These are phyloP conservation scores for Coleophora deauratella DNA, from an alignment of 2,888 invertebrate genomes.

Conservation along the genomic window DNA sequence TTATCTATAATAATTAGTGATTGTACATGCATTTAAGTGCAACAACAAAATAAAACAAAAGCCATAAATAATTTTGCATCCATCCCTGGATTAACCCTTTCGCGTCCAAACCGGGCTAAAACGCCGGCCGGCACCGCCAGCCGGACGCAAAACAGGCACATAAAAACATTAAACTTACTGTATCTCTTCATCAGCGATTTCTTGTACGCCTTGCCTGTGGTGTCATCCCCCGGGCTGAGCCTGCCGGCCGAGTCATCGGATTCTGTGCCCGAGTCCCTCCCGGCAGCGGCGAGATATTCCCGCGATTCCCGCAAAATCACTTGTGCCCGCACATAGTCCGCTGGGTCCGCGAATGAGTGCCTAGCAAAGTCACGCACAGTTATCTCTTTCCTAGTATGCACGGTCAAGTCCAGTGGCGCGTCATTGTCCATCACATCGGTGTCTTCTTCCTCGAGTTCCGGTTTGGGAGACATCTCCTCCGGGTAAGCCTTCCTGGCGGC, in stretches of 20 bases:
- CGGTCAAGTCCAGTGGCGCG: slow-evolving; percentile 86
- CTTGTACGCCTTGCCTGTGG: slow-evolving; percentile 83
- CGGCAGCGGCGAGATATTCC: slow-evolving; percentile 62
- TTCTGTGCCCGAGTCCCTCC: slow-evolving; percentile 83
- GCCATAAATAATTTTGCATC: no score
- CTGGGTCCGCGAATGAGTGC: slow-evolving; percentile 63
- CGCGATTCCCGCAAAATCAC: slow-evolving; percentile 66
- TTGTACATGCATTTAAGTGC: no score
- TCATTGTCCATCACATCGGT: slow-evolving; percentile 57
- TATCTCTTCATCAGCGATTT: slow-evolving; percentile 95
- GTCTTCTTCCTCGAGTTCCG: slow-evolving; percentile 12
- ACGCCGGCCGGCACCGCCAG: no score
- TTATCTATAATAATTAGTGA: no score
- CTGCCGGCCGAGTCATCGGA: slow-evolving; percentile 87
- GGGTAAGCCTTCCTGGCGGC: slow-evolving; percentile 71
- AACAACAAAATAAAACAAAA: no score
- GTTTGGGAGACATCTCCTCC: slow-evolving; percentile 35
- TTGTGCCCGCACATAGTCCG: slow-evolving; percentile 65
- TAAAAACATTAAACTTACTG: slow-evolving; percentile 78
- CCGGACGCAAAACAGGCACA: not conserved
- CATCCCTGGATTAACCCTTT: not conserved
- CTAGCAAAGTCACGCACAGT: slow-evolving; percentile 67
- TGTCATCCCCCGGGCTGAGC: slow-evolving; percentile 75
- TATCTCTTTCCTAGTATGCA: slow-evolving; percentile 63
- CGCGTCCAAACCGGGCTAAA: not conserved